Evolutionary conservation across 2,888 invertebrate genomes (phyloP), one percentile per base, ranked within the genome.

Genomic region (Orgyia antiqua): DNA sequence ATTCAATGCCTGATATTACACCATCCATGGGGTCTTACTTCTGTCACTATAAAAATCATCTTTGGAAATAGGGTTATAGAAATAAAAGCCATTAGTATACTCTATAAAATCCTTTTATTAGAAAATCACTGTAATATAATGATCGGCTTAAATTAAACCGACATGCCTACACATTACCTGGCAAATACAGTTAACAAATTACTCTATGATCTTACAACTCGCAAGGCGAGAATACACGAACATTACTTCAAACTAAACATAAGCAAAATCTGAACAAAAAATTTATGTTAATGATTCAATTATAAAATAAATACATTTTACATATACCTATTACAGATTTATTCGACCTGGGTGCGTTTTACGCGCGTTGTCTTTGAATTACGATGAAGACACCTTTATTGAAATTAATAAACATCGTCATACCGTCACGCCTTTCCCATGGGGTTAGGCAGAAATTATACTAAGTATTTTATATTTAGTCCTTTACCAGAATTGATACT

Each of bases 21-120:
- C n/a, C n/a, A n/a, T n/a, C n/a, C n/a, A n/a, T n/a, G n/a, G n/a
- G n/a, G n/a, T n/a, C n/a, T n/a, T n/a, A n/a, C n/a, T n/a, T n/a
- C n/a, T n/a, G n/a, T n/a, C n/a, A n/a, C n/a, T n/a, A n/a, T n/a
- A n/a, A n/a, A n/a, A n/a, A n/a, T n/a, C n/a, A n/a, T n/a, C n/a
- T n/a, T n/a, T n/a, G n/a, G n/a, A n/a, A n/a, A n/a, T n/a, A n/a
- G n/a, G n/a, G n/a, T n/a, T n/a, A n/a, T n/a, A n/a, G n/a, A n/a
- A n/a, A n/a, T n/a, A n/a, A n/a, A n/a, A n/a, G n/a, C n/a, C 51
- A 27, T 34, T 30, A 24, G 10, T 32, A 54, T 69, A 71, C 79
- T 79, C 80, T 83, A 80, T 82, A 84, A 86, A 83, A 74, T 74
- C 66, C 76, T 84, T 36, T 83, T 75, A 75, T 74, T 79, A 74